phyloP scores from a whole-genome alignment of 2,888 invertebrate genomes.

The Eristalinus aeneus region DNA sequence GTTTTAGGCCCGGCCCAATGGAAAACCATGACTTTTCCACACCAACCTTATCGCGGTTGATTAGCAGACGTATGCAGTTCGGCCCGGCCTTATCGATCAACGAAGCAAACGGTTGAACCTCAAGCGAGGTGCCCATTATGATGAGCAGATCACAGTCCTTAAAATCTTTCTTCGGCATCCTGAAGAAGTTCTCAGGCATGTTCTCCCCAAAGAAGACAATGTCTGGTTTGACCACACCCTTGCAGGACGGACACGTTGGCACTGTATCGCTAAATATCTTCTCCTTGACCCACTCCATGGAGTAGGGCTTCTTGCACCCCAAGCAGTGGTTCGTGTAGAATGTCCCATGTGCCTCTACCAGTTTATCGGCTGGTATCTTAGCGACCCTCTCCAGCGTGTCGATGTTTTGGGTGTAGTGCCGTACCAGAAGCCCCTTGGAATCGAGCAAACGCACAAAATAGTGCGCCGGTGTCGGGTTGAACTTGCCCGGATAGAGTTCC shows the following conservation, averaged over 20 bases:
- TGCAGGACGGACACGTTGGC: slow-evolving; percentile 89
- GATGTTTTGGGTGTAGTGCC: slow-evolving; percentile 95
- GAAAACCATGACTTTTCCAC: slow-evolving; percentile 76
- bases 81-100: slow-evolving; percentile 88
- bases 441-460: slow-evolving; percentile 93
- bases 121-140: slow-evolving; percentile 96
- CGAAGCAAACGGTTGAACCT: slow-evolving; percentile 97
- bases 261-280: slow-evolving; percentile 87
- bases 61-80: slow-evolving; percentile 90
- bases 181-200: slow-evolving; percentile 90
- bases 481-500: slow-evolving; percentile 92
- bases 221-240: slow-evolving; percentile 94
- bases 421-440: slow-evolving; percentile 88
- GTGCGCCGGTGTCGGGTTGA: slow-evolving; percentile 94
- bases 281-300: slow-evolving; percentile 93
- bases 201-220: slow-evolving; percentile 98
- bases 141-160: slow-evolving; percentile 93
- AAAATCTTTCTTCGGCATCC: slow-evolving; percentile 87
- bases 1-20: slow-evolving; percentile 84
- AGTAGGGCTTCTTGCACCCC: slow-evolving; percentile 86
- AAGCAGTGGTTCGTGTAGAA: slow-evolving; percentile 94
- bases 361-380: slow-evolving; percentile 89
- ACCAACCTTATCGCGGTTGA: slow-evolving; percentile 91
- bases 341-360: slow-evolving; percentile 97
- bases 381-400: slow-evolving; percentile 95